A percentile compares a stretch with the other conserved stretches of the same genome.
Conservation (phyloP, 2,797 vertebrate species). For the Chanos chanos region DNA sequence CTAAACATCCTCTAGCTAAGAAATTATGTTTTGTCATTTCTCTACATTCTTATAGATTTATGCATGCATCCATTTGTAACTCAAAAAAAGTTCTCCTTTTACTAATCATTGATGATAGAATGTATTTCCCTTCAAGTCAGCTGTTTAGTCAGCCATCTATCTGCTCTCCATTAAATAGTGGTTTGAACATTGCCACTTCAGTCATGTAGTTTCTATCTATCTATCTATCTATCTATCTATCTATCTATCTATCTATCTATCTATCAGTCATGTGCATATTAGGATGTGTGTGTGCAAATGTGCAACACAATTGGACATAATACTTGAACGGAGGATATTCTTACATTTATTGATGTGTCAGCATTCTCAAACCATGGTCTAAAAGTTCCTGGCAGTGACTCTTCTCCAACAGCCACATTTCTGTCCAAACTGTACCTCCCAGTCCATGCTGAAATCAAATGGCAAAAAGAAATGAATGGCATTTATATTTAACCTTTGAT, state of each 20-base stretch:
- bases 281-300: background rate
- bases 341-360: conserved; percentile 30
- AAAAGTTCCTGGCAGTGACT: conserved; percentile 6
- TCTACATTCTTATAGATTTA: no score
- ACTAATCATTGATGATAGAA: no score
- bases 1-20: no score
- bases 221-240: background rate
- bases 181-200: no score
- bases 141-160: no score
- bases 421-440: background rate
- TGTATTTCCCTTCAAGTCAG: no score
- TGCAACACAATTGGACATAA: background rate
- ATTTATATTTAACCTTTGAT: background rate
- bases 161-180: no score
- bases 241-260: background rate
- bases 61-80: no score
- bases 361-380: conserved; percentile 14
- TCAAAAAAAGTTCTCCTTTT: no score
- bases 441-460: conserved; percentile 19
- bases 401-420: conserved; percentile 9
- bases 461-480: conserved; percentile 4
- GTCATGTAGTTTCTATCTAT: background rate
- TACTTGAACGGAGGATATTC: background rate
- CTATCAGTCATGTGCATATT: background rate
- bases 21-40: no score